Conservation (phyloP, 2,797 vertebrate genomes). For the Anableps anableps region DNA sequence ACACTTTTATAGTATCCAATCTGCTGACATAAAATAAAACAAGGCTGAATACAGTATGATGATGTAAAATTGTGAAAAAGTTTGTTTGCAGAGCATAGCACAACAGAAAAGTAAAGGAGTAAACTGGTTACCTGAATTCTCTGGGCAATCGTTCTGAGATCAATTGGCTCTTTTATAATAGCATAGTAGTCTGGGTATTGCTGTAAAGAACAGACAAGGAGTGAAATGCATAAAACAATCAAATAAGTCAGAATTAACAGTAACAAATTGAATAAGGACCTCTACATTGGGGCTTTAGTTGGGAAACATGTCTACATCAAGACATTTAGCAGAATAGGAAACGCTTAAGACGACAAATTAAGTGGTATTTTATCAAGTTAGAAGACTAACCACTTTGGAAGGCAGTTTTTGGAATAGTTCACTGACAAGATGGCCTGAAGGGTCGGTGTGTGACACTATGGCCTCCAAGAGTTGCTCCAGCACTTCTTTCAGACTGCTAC, state of each 20-base stretch:
- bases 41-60: slow-evolving; percentile 6
- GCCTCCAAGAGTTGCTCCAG: slow-evolving; percentile 96
- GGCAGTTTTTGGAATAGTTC: slow-evolving; percentile 99
- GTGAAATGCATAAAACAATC: background rate
- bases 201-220: slow-evolving; percentile 76
- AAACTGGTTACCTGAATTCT: slow-evolving; percentile 91
- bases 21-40: slow-evolving; percentile 69
- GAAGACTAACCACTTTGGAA: slow-evolving; percentile 92
- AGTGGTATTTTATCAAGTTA: background rate
- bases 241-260: background rate
- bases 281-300: background rate
- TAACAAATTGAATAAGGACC: background rate
- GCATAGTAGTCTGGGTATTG: slow-evolving; percentile 99
- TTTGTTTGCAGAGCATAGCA: background rate
- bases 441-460: slow-evolving; percentile 89
- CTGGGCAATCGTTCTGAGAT: slow-evolving; percentile 95
- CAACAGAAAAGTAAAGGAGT: background rate
- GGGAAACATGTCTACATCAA: background rate
- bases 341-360: background rate
- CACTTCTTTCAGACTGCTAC: slow-evolving; percentile 91
- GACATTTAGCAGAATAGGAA: background rate
- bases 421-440: slow-evolving; percentile 91
- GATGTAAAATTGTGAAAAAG: background rate
- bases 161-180: slow-evolving; percentile 98
- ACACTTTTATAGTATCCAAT: slow-evolving; percentile 93